Conservation (phyloP, 1,140 invertebrate species). For the Heliconius hermathena region DNA sequence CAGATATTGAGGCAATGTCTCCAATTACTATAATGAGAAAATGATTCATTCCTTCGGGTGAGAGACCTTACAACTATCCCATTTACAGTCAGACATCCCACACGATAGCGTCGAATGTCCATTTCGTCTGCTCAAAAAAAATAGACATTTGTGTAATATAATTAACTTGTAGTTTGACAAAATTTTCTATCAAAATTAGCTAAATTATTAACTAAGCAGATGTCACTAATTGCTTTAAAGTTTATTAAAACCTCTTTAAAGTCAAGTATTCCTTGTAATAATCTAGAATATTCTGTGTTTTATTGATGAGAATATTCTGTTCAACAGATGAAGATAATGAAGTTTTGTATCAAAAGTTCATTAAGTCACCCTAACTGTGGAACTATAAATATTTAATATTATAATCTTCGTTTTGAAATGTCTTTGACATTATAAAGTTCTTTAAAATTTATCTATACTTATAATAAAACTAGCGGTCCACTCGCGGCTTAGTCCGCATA, state of each 20-base stretch:
- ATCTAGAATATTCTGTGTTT: slow-evolving; percentile 25
- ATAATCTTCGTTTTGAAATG: not conserved
- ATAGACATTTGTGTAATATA: not conserved
- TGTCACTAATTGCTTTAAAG: not conserved
- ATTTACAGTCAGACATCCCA: too few species aligned
- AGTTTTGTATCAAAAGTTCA: slow-evolving; percentile 25
- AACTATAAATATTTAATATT: slow-evolving; percentile 7
- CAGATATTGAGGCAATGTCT: too few species aligned
- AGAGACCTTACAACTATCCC: too few species aligned
- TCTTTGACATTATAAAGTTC: not conserved
- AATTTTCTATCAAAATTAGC: not conserved
- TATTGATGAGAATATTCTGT: slow-evolving; percentile 27
- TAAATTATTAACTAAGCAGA: slow-evolving; percentile 10
- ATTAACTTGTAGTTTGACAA: not conserved
- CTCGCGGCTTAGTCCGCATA: too few species aligned
- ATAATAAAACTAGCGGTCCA: too few species aligned
- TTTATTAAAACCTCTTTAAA: slow-evolving; percentile 13
- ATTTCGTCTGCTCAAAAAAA: too few species aligned
- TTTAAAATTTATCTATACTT: not conserved
- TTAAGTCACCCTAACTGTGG: slow-evolving; percentile 16
- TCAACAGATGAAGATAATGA: slow-evolving; percentile 24
- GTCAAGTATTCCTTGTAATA: not conserved
- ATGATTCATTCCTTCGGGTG: too few species aligned
- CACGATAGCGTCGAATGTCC: too few species aligned
- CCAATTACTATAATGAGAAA: too few species aligned